phyloP scores from a whole-genome alignment of 2,113 vertebrate species.

The Nycticorax nycticorax region DNA sequence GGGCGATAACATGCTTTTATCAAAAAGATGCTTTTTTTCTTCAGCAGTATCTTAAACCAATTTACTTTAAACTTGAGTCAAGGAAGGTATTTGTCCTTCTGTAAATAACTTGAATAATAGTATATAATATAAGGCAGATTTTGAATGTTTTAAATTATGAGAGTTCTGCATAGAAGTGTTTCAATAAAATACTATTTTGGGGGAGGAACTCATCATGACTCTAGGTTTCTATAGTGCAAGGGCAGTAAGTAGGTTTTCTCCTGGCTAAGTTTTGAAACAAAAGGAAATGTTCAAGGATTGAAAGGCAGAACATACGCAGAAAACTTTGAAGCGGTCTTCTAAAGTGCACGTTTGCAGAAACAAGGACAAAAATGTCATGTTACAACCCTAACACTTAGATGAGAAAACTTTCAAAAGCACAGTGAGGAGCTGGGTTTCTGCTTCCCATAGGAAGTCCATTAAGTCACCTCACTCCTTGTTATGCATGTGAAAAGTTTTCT shows the following conservation, averaged over 20 bases:
- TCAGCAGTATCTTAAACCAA: not conserved
- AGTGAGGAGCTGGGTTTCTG: not conserved
- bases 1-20: not conserved
- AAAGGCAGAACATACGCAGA: not conserved
- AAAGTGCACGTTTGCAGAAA: not conserved
- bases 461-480: not conserved
- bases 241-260: not conserved
- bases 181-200: not conserved
- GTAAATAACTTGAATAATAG: not conserved
- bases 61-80: not conserved
- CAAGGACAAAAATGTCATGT: not conserved
- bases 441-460: not conserved
- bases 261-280: not conserved
- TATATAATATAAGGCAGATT: not conserved
- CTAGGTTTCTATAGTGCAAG: not conserved
- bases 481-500: not conserved
- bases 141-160: not conserved
- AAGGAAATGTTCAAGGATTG: not conserved
- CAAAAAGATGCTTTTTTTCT: not conserved
- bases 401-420: not conserved
- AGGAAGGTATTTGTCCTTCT: not conserved
- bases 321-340: not conserved
- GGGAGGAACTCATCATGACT: not conserved
- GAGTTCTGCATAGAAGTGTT: not conserved
- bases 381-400: not conserved